Evolutionary conservation across 37 sponge, comb jelly and placozoan species (phyloP), one percentile per base, ranked within the genome.

Genomic region (Geodia barretti): DNA sequence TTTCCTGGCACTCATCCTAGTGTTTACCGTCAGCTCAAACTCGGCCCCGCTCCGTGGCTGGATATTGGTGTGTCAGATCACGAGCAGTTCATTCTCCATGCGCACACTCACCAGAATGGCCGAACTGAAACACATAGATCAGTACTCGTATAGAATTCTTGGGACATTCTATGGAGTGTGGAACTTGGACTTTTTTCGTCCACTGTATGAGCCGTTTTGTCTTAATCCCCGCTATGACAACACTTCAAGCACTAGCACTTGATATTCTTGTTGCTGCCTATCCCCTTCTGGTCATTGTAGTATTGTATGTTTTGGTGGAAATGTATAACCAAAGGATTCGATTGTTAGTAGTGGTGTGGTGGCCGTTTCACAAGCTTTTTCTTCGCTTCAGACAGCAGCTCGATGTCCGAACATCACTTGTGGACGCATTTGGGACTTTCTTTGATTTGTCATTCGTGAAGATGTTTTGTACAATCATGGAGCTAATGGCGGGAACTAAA

Each of bases 341-440:
- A 23, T 0, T 61, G 11, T 30, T 81, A 1, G 64, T 72, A 2
- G 32, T 26, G 28, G 9, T 81, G 14, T 64, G 75, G 43, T 64
- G 43, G 23, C 83, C 75, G 32, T 60, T 83, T 38, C 41, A 74
- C 38, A 39, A 26, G 5, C 14, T 23, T 21, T 72, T 71, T 58
- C 23, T 62, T 20, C 61, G 75, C 32, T 64, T 75, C 25, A 21
- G 69, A 4, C 35, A 41, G 20, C 35, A 73, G 21, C 60, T 62
- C 58, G 36, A 74, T n/a, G 63, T 83, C 47, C 62, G 24, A 3
- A 64, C 83, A 3, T 74, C 83, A 14, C 17, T 83, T 29, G 39
- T 83, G 7, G 75, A 83, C 74, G 75, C 83, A 38, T 83, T 74
- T 41, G 58, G 65, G 40, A 83, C 83, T n/a, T 83, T 83, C 36